Evolutionary conservation across 2,113 vertebrate genomes (phyloP).

Genomic region (Tenebrosternarchus preto): DNA sequence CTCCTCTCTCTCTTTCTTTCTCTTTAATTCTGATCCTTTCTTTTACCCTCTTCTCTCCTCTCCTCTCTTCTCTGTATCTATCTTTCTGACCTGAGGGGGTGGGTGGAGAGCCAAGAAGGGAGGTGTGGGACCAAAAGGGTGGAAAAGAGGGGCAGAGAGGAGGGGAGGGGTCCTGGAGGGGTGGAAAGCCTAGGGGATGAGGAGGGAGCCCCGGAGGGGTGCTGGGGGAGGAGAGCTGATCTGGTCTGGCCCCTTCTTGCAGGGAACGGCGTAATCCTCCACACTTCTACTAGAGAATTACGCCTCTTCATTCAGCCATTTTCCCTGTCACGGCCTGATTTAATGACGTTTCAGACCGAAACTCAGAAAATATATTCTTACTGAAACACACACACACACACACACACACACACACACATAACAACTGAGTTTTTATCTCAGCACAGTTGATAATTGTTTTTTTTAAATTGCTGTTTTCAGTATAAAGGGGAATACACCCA

Average conservation of each 20-base stretch:
- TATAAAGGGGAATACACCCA: too few relatives aligned
- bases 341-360: conserved; percentile 10
- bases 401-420: not conserved
- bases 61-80: not conserved
- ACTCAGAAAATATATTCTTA: not conserved
- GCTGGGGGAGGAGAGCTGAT: too few relatives aligned
- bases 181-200: conserved; percentile 71
- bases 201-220: too few relatives aligned
- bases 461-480: too few relatives aligned
- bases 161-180: too few relatives aligned
- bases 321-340: conserved; percentile 23
- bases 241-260: too few relatives aligned
- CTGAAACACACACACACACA: not conserved
- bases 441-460: too few relatives aligned
- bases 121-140: too few relatives aligned
- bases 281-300: conserved; percentile 16
- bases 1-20: not conserved
- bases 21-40: not conserved
- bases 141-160: too few relatives aligned
- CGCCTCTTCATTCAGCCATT: conserved; percentile 21
- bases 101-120: too few relatives aligned
- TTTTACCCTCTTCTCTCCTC: not conserved
- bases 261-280: conserved; percentile 1
- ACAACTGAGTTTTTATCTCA: not conserved
- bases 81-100: too few relatives aligned